These are phyloP conservation scores for Empis stercorea DNA, from an alignment of 2,888 invertebrate genomes.

Conservation along the genomic window DNA sequence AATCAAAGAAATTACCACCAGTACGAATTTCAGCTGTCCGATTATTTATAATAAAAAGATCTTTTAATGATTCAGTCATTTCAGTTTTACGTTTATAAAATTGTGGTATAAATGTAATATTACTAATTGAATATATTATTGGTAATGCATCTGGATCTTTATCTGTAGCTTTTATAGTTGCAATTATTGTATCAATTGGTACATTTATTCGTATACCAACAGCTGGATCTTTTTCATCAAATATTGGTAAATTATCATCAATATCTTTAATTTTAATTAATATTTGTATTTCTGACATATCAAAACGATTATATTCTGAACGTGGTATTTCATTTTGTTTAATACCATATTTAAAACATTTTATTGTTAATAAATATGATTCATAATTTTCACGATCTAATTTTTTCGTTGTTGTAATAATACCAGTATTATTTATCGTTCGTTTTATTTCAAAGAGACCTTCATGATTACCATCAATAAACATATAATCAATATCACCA, in stretches of 20 bases:
- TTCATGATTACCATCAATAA: conserved; percentile 60
- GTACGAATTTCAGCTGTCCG: conserved; percentile 59
- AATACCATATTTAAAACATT: conserved; percentile 50
- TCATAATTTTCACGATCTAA: conserved; percentile 53
- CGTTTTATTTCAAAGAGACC: conserved; percentile 49
- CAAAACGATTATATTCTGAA: conserved; percentile 52
- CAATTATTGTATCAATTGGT: conserved; percentile 56
- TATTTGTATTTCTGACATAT: conserved; percentile 55
- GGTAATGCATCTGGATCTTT: conserved; percentile 52
- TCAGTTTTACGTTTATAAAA: conserved; percentile 37
- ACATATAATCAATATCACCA: conserved; percentile 59
- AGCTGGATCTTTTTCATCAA: conserved; percentile 47
- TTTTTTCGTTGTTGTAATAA: conserved; percentile 46
- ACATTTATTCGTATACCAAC: conserved; percentile 63
- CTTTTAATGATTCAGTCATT: conserved; percentile 37
- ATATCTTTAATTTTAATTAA: conserved; percentile 52
- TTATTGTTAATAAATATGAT: conserved; percentile 48
- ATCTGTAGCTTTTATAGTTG: conserved; percentile 53
- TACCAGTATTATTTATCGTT: conserved; percentile 49
- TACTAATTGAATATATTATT: conserved; percentile 48
- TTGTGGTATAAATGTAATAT: conserved; percentile 42
- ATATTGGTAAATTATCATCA: conserved; percentile 62
- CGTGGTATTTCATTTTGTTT: conserved; percentile 30
- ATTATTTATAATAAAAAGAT: conserved; percentile 50
- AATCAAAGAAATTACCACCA: conserved; percentile 49